Conservation (phyloP, 2,888 invertebrate species). For the Microctonus aethiopoides region DNA sequence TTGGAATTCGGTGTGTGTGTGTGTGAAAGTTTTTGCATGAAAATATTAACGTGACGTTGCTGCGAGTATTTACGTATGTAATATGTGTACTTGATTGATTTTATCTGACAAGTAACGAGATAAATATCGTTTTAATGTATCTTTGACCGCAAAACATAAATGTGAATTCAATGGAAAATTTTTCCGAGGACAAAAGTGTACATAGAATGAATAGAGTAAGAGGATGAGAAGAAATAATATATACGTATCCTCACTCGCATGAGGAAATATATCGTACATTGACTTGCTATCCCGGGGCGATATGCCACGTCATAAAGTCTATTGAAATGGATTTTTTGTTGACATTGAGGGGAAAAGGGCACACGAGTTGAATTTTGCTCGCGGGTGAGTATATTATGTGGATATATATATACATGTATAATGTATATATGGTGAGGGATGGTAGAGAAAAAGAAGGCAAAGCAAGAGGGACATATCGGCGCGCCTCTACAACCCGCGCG, state of each 20-base stretch:
- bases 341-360: constrained; percentile 28
- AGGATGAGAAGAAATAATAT: constrained; percentile 29
- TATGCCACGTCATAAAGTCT: constrained; percentile 54
- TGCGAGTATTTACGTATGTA: too few relatives aligned
- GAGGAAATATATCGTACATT: constrained; percentile 28
- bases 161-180: constrained; percentile 12
- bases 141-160: neutral
- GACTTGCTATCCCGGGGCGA: constrained; percentile 38
- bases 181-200: constrained; percentile 11
- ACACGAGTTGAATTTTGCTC: constrained; percentile 40
- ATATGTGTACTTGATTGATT: neutral
- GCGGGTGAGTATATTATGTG: neutral
- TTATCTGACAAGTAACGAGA: neutral
- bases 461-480: constrained; percentile 25
- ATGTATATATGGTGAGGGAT: constrained; percentile 1
- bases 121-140: constrained; percentile 6
- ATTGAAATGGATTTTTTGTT: constrained; percentile 51
- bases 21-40: neutral
- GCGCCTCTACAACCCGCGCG: constrained; percentile 35
- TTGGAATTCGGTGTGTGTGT: constrained; percentile 15
- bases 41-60: neutral
- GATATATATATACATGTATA: neutral
- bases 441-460: constrained; percentile 33
- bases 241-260: constrained; percentile 33
- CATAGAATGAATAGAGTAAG: constrained; percentile 16